A percentile compares a stretch with the other conserved stretches of the same genome.
phyloP scores from a whole-genome alignment of 2,113 vertebrate species.

The Neotoma lepida region DNA sequence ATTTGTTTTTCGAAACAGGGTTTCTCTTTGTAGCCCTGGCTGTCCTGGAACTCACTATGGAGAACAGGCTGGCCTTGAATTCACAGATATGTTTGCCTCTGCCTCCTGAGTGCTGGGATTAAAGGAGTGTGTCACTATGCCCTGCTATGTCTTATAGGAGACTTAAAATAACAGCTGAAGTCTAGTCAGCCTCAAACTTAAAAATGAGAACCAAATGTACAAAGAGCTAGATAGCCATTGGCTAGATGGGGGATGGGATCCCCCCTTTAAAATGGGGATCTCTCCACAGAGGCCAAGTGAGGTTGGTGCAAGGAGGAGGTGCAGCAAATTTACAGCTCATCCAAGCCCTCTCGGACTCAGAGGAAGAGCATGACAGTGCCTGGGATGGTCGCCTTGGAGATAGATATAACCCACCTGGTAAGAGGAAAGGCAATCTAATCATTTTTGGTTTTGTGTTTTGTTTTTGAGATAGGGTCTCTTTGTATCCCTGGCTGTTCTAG shows the following conservation, averaged over 20 bases:
- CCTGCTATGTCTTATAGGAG: background rate
- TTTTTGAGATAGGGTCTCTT: background rate
- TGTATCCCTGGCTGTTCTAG: background rate
- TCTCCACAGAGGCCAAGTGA: conserved; percentile 91
- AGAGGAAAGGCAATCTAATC: conserved; percentile 36
- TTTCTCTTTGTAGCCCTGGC: background rate
- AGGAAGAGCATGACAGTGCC: conserved; percentile 94
- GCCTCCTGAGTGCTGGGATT: background rate
- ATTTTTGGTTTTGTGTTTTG: background rate
- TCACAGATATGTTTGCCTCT: background rate
- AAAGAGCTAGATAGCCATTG: conserved; percentile 6
- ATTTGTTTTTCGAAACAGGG: background rate
- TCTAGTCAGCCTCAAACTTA: background rate
- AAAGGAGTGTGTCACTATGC: background rate
- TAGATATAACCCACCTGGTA: conserved; percentile 95
- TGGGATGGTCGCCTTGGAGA: conserved; percentile 93
- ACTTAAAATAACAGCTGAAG: background rate
- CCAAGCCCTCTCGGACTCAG: conserved; percentile 93
- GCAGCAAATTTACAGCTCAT: conserved; percentile 92
- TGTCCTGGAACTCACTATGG: background rate
- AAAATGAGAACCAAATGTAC: background rate
- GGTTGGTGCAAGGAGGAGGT: conserved; percentile 93
- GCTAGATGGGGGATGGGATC: conserved; percentile 28
- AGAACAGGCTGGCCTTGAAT: background rate
- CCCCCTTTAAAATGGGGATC: conserved; percentile 67